A percentile compares a stretch with the other conserved stretches of the same genome.
Conservation (phyloP, 2,888 invertebrate genomes). For the Tachina lurida region DNA sequence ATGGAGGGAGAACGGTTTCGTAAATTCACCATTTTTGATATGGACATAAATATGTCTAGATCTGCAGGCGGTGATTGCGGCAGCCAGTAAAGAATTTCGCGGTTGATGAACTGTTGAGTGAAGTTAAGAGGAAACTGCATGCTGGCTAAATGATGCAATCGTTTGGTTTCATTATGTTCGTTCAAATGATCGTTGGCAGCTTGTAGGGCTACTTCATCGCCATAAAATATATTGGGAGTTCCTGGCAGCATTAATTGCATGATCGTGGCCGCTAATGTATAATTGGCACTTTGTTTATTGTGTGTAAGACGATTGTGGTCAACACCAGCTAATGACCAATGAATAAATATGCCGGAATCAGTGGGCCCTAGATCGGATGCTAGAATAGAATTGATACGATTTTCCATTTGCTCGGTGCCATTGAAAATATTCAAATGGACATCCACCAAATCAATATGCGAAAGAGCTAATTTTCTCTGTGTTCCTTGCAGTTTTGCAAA, state of each 20-base stretch:
- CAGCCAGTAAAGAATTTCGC: constrained; percentile 86
- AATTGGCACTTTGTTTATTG: constrained; percentile 84
- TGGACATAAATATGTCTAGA: constrained; percentile 83
- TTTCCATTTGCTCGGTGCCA: constrained; percentile 85
- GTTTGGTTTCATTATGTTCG: constrained; percentile 85
- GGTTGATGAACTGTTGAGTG: constrained; percentile 83
- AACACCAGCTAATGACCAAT: constrained; percentile 90
- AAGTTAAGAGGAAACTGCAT: constrained; percentile 86
- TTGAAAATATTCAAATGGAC: constrained; percentile 86
- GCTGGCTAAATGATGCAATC: constrained; percentile 87
- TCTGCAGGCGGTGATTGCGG: constrained; percentile 84
- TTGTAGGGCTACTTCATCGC: constrained; percentile 92
- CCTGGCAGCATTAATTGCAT: constrained; percentile 93
- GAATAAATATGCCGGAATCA: constrained; percentile 89
- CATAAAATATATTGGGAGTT: constrained; percentile 94
- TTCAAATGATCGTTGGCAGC: constrained; percentile 84
- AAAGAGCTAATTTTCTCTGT: constrained; percentile 86
- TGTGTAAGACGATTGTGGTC: constrained; percentile 84
- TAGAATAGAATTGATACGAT: constrained; percentile 85
- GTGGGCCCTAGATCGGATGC: constrained; percentile 84
- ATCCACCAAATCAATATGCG: constrained; percentile 89
- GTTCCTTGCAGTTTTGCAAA: constrained; percentile 83
- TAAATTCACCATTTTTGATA: constrained; percentile 85
- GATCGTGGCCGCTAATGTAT: constrained; percentile 87
- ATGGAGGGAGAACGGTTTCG: constrained; percentile 88